These are phyloP conservation scores for Glyphotaelius pellucidus DNA, from an alignment of 2,888 invertebrate species.

Conservation along the genomic window DNA sequence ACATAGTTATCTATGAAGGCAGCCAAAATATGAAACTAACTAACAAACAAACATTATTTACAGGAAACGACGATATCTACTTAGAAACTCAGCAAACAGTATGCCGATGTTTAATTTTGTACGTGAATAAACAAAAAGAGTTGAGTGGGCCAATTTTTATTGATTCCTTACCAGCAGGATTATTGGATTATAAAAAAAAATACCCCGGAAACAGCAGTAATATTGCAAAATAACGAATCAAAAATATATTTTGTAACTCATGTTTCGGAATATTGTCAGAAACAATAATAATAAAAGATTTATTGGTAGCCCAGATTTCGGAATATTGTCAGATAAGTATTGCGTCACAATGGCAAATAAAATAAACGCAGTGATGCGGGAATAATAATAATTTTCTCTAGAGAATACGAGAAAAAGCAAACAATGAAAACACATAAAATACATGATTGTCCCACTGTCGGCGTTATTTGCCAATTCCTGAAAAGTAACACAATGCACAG, in stretches of 20 bases:
- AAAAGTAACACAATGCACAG: background rate
- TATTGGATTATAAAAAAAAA: background rate
- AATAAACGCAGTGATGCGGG: background rate
- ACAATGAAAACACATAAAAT: background rate
- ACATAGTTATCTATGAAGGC: too few species aligned
- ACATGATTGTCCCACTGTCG: background rate
- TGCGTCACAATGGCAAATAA: background rate
- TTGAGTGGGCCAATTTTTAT: background rate
- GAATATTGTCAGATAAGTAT: background rate
- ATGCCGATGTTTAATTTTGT: background rate
- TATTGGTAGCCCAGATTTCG: background rate
- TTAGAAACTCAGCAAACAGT: background rate
- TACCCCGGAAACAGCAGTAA: background rate
- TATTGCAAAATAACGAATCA: background rate
- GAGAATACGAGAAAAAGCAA: background rate
- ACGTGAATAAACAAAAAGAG: background rate
- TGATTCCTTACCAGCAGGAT: background rate
- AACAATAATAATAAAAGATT: background rate
- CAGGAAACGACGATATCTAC: background rate
- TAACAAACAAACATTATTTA: too few species aligned
- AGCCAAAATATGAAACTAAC: too few species aligned
- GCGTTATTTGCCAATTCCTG: background rate
- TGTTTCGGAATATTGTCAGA: background rate
- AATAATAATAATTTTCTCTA: background rate
- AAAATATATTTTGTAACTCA: background rate